These are phyloP conservation scores for Isoperla grammatica DNA, from an alignment of 2,888 invertebrate genomes.

Conservation along the genomic window DNA sequence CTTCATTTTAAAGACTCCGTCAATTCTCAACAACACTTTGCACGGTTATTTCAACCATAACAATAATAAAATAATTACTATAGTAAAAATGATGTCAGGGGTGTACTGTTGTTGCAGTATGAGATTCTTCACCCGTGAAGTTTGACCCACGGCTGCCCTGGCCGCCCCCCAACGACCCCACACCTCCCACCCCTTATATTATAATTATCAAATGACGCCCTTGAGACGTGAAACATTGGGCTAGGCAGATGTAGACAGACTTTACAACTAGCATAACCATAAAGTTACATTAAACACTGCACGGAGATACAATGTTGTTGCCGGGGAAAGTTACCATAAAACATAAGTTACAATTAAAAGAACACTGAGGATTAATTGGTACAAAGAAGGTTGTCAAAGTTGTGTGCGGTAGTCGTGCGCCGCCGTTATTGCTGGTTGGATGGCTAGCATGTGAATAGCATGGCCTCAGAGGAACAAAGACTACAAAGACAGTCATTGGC, in stretches of 20 bases:
- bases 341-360: slow-evolving; percentile 18
- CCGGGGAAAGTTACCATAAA: slow-evolving; percentile 8
- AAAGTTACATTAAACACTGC: slow-evolving; percentile 16
- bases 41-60: no score
- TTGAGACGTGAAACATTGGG: slow-evolving; percentile 9
- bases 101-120: no score
- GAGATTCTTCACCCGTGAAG: background rate
- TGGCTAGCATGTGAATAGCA: no score
- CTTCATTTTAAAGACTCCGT: no score
- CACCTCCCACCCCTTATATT: slow-evolving; percentile 6
- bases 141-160: background rate
- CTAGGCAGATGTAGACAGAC: slow-evolving; percentile 14
- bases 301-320: background rate
- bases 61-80: no score
- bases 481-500: no score
- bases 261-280: slow-evolving; percentile 16
- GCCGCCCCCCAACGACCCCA: slow-evolving; percentile 6
- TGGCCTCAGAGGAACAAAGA: no score
- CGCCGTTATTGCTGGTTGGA: no score
- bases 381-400: background rate
- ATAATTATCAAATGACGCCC: slow-evolving; percentile 19
- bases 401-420: background rate
- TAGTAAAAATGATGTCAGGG: no score
- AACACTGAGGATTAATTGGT: slow-evolving; percentile 3
- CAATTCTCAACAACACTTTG: no score